Evolutionary conservation across 2,797 vertebrate genomes (phyloP), one percentile per base, ranked within the genome.

Genomic region (Sparidentex hasta): DNA sequence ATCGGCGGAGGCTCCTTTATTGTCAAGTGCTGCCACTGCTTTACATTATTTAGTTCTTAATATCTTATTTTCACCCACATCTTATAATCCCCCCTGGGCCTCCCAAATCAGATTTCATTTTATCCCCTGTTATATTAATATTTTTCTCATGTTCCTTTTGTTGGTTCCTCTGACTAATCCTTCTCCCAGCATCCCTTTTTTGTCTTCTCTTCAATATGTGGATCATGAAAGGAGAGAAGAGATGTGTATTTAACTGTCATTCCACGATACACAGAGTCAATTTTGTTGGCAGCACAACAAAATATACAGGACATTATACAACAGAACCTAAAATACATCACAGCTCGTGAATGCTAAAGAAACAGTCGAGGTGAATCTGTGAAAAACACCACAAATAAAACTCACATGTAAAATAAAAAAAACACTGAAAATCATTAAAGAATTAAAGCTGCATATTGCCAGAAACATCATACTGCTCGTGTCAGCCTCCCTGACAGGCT

Each of bases 11-110:
- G n/a, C 27, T 38, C 21, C 18, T 71, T 13, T 33, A 54, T 56
- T 59, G 16, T 71, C 51, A 50, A 81, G 54, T 71, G 57, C 43
- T 25, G 41, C 33, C 27, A 47, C 55, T 71, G 66, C 70, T 74
- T 66, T 43, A n/a, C 33, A 52, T 25, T 17, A 41, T 50, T 27
- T 56, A 25, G 48, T 63, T 51, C 55, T 76, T 47, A 72, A 80
- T 68, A 16, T 41, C 43, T 50, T 25, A 1, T 62, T 66, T 48
- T n/a, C 41, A 44, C 38, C 46, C 17, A 38, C 6, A 66, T 74
- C 46, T 70, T 57, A 62, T 57, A 69, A 54, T 59, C 46, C 48
- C 57, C 47, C 65, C 14, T 55, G 33, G 20, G 20, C 5, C 18
- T 29, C 54, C 7, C 46, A 50, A 46, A 41, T 63, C 62, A 54